Conservation (phyloP, 2,113 vertebrate genomes). For the Ceyx cyanopectus region DNA sequence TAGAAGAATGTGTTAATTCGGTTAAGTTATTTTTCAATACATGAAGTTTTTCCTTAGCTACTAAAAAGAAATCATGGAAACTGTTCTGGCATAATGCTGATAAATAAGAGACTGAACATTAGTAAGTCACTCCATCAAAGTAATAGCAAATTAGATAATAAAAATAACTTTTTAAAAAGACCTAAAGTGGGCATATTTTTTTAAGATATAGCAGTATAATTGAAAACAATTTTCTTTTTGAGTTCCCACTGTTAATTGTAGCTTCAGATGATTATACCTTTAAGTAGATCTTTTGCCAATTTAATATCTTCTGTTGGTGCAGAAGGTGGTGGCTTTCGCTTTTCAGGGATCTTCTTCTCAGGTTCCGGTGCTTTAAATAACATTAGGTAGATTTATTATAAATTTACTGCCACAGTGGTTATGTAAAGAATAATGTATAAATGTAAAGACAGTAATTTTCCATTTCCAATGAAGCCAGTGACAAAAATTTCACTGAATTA, state of each 20-base stretch:
- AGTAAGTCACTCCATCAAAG: not conserved
- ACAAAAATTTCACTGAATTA: constrained; percentile 14
- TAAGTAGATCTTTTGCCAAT: constrained; percentile 77
- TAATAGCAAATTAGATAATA: not conserved
- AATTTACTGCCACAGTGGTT: not conserved
- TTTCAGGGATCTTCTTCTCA: constrained; percentile 81
- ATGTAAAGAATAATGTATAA: constrained; percentile 14
- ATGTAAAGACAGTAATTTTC: not conserved
- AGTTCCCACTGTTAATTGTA: constrained; percentile 34
- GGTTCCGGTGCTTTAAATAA: constrained; percentile 81
- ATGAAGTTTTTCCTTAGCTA: not conserved
- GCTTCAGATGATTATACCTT: constrained; percentile 76
- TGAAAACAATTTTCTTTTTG: not conserved
- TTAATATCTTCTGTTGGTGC: constrained; percentile 79
- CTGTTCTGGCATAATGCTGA: not conserved
- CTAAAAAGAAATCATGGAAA: constrained; percentile 11
- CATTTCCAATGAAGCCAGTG: not conserved
- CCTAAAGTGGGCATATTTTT: not conserved
- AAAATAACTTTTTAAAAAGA: not conserved
- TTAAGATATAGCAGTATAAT: constrained; percentile 24
- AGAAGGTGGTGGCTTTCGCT: constrained; percentile 73
- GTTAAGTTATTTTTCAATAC: not conserved
- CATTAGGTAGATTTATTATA: constrained; percentile 70
- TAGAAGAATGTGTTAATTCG: not conserved
- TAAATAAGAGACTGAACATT: not conserved